These are phyloP conservation scores for Spea hammondii DNA, from an alignment of 2,797 vertebrate genomes.

Conservation along the genomic window DNA sequence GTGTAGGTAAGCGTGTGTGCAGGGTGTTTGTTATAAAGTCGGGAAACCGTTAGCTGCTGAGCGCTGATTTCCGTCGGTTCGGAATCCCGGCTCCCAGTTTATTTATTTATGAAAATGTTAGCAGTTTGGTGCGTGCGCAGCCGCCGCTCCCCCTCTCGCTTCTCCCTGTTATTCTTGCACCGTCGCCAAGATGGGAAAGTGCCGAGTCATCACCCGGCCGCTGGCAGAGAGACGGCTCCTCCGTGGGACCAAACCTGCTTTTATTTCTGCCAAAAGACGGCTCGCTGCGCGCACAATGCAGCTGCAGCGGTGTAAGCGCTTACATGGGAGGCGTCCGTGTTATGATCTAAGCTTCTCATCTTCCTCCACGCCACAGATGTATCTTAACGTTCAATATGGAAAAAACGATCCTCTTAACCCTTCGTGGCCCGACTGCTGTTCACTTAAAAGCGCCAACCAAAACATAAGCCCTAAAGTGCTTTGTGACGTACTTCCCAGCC, in stretches of 20 bases:
- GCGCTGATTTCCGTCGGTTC: neutral
- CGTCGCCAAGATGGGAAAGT: constrained; percentile 51
- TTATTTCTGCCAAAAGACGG: constrained; percentile 46
- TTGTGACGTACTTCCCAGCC: too few species aligned
- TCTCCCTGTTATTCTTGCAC: constrained; percentile 52
- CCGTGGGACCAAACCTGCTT: constrained; percentile 32
- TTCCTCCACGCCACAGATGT: neutral
- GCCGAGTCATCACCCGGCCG: constrained; percentile 45
- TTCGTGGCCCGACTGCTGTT: too few species aligned
- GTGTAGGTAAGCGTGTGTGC: neutral
- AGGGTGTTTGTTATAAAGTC: neutral
- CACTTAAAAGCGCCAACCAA: too few species aligned
- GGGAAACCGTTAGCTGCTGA: constrained; percentile 15
- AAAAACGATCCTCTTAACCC: too few species aligned
- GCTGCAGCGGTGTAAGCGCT: neutral
- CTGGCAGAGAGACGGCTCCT: constrained; percentile 39
- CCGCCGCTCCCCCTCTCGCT: constrained; percentile 35
- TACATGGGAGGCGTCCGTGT: neutral
- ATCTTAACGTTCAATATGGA: too few species aligned
- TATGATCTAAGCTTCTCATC: neutral
- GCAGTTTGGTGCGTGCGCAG: constrained; percentile 53
- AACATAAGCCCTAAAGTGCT: too few species aligned
- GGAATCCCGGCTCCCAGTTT: constrained; percentile 10
- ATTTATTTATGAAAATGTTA: constrained; percentile 40
- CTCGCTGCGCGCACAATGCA: constrained; percentile 53